These are phyloP conservation scores for Athrips mouffetella DNA, from an alignment of 2,888 invertebrate species.

Conservation along the genomic window DNA sequence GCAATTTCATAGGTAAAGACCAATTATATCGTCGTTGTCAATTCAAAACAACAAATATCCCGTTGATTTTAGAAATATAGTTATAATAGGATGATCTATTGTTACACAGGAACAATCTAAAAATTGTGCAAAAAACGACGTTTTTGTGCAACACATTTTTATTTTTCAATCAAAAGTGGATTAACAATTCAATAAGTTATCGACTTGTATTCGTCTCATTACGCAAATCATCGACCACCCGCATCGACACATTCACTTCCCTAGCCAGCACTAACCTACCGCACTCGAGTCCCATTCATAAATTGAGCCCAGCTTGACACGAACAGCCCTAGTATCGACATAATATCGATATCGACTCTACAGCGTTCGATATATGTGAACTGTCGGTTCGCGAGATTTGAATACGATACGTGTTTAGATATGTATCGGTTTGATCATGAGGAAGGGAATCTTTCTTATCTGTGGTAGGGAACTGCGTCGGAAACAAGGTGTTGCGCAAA, in stretches of 20 bases:
- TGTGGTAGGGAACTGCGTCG: neutral
- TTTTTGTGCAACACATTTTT: no score
- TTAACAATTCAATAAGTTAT: neutral
- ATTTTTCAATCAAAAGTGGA: neutral
- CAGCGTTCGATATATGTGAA: conserved; percentile 27
- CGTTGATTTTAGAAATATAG: no score
- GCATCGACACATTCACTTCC: conserved; percentile 30
- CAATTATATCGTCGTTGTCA: no score
- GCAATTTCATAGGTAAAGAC: no score
- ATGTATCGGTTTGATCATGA: neutral
- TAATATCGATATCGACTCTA: conserved; percentile 29
- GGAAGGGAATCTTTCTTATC: conserved; percentile 3
- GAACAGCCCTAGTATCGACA: no score
- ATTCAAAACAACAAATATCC: no score
- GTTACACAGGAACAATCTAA: no score
- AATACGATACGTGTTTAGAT: conserved; percentile 2
- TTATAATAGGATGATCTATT: no score
- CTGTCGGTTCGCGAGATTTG: conserved; percentile 15
- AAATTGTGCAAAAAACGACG: no score
- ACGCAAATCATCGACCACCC: conserved; percentile 11
- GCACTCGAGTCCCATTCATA: conserved; percentile 61
- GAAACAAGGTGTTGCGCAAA: neutral
- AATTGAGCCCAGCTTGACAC: conserved; percentile 46
- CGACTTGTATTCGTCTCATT: neutral
- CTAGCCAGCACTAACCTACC: conserved; percentile 58